Conservation (phyloP, 1,140 invertebrate species). For the Leptestheria dahalacensis region DNA sequence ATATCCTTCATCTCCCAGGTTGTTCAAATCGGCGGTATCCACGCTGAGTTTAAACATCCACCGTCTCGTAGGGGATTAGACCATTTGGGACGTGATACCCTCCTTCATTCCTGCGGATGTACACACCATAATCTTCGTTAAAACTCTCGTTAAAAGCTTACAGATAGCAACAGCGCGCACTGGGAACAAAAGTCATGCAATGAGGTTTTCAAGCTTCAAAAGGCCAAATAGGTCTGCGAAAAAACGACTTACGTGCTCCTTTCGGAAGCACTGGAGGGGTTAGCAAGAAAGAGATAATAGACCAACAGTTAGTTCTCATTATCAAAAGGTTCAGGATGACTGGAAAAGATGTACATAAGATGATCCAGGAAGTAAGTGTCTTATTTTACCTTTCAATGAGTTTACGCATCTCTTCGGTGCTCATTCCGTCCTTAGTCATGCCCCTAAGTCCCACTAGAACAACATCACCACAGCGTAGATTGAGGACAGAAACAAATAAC, state of each 20-base stretch:
- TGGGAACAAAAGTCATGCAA: too few species aligned
- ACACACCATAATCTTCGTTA: neutral
- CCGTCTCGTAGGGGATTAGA: slow-evolving; percentile 17
- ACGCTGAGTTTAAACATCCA: slow-evolving; percentile 15
- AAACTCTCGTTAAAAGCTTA: neutral
- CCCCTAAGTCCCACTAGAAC: slow-evolving; percentile 14
- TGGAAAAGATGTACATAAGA: neutral
- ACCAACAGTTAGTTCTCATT: neutral
- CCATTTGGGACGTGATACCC: slow-evolving; percentile 17
- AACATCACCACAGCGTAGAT: neutral
- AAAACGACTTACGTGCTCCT: slow-evolving; percentile 11
- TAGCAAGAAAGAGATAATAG: neutral
- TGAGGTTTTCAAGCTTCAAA: slow-evolving; percentile 3
- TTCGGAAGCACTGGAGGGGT: neutral
- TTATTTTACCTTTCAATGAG: slow-evolving; percentile 77
- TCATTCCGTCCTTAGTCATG: slow-evolving; percentile 42
- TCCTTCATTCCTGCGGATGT: slow-evolving; percentile 16
- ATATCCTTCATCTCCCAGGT: too few species aligned
- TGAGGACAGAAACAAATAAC: neutral
- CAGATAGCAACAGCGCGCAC: too few species aligned
- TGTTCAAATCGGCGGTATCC: too few species aligned
- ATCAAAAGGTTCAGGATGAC: neutral
- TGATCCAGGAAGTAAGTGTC: neutral
- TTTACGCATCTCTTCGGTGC: slow-evolving; percentile 86
- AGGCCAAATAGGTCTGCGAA: neutral